Base-by-base conservation (phyloP, 2,888 invertebrate genomes). In the Trissolcus japonicus region DNA sequence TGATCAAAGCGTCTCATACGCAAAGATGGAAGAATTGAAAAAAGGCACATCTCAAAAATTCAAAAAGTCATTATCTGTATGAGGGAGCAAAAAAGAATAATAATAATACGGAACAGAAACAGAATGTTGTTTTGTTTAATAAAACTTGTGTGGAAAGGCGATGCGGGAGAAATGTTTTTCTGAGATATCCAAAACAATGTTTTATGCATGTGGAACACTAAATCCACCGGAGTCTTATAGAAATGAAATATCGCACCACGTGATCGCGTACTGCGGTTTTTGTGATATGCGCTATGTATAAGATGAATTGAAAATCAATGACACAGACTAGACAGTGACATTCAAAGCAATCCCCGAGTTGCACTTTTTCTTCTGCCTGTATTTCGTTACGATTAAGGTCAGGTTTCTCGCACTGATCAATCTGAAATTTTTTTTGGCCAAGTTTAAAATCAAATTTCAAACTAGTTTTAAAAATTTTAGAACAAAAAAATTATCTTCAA, bases 201-300 rank as follows among this genome's bases (percentile, higher is more conserved):
- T 77, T 80, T 80, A 80, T 80, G 74, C 80, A 79, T 78, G 76
- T 65, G 63, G 56, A 59, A 74, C 56, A 51, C 67, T 74, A 80
- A 78, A 79, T 76, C 76, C 65, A 11, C 29, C 71, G 60, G 55
- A 62, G 77, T 72, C 78, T 80, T 77, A 76, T 66, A 69, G 78
- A 78, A 78, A 77, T 79, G 79, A 80, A 78, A 80, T 80, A 79
- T 80, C 67, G 74, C 71, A 35, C 57, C 79, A 79, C 76, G 73
- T 79, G 79, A 79, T 62, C 73, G 69, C 73, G 48, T 73, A 67
- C 73, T 73, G 79, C 73, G 73, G 79, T 76, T 79, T 79, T 79
- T 79, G 73, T 57, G 72, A 51, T 65, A 60, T 66, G 76, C 48
- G 40, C 66, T 69, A 56, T 61, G 69, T 66, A 67, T 74, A 71